Evolutionary conservation across 35 echinoderm and acorn worm species (phyloP), one percentile per base, ranked within the genome.

Genomic region (Holothuria glaberrima): DNA sequence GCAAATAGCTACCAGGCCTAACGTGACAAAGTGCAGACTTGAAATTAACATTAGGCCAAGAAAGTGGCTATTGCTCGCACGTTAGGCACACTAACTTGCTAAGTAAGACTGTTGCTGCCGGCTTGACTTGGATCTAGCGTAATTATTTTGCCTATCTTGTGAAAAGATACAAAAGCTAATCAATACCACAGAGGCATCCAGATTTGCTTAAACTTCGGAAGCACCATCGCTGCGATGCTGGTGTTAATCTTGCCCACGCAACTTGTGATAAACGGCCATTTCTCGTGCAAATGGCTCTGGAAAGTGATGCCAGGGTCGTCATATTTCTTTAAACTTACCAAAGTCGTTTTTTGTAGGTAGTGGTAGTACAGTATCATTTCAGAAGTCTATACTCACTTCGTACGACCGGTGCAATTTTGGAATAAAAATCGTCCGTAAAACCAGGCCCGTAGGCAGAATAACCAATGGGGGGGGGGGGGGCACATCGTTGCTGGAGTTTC

Each of bases 151-250:
- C 24, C 5, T 35, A 36, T 73, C 5, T 73, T 32, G 21, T 71
- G 26, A 35, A 73, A 5, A 48, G 12, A 3, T 2, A 48, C 9
- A 14, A 17, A 54, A 54, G 0, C 5, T 1, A 45, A 22, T 78
- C 1, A 78, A 18, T 78, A 78, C 74, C 74, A 24, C 12, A 28
- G 41, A 78, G 21, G 24, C 44, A 78, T 28, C 74, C 27, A n/a
- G 74, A 78, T 48, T 48, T 14, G 41, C 74, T 78, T 28, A 78
- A 78, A 78, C 29, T 41, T 22, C 50, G 29, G 20, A 78, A 22
- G 25, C 44, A 48, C 74, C 74, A 78, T 78, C 38, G 21, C 17
- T 78, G 74, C 21, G n/a, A 10, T 25, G 33, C 74, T 26, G 35
- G 21, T 48, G 74, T 48, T 78, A 48, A 78, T 22, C 74, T 48